Percentiles rank a stretch among this genome's conserved stretches.
These are phyloP conservation scores for Lepus americanus DNA, from an alignment of 2,113 vertebrate species.

Conservation along the genomic window DNA sequence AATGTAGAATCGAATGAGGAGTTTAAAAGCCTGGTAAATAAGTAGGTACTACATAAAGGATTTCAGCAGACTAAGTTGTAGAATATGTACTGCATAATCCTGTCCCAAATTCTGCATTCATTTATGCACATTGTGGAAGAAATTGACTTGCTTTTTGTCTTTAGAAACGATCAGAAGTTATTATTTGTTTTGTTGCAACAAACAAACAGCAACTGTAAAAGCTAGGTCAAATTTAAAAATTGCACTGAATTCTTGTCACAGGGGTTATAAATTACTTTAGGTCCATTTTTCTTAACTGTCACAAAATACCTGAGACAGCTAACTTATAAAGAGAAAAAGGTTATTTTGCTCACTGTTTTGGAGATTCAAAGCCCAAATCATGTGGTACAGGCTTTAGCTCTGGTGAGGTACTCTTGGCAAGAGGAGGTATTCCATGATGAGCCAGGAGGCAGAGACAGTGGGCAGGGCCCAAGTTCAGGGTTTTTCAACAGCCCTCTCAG, in stretches of 20 bases:
- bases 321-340: too few relatives aligned
- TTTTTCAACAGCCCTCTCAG: too few relatives aligned
- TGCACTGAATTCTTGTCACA: not conserved
- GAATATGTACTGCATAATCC: not conserved
- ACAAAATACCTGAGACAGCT: too few relatives aligned
- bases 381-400: too few relatives aligned
- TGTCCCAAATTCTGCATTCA: not conserved
- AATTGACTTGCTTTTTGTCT: not conserved
- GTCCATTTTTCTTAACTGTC: not conserved
- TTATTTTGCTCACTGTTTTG: too few relatives aligned
- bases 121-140: not conserved
- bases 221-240: constrained; percentile 20
- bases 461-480: too few relatives aligned
- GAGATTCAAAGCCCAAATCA: too few relatives aligned
- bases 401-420: too few relatives aligned
- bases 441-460: too few relatives aligned
- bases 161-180: not conserved
- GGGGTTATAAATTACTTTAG: not conserved
- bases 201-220: constrained; percentile 22
- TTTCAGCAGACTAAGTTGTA: not conserved
- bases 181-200: not conserved
- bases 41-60: not conserved
- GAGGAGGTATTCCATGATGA: too few relatives aligned
- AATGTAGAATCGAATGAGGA: not conserved
- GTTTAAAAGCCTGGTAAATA: not conserved